Conservation (phyloP, 2,888 invertebrate species). For the Synanthedon vespiformis region DNA sequence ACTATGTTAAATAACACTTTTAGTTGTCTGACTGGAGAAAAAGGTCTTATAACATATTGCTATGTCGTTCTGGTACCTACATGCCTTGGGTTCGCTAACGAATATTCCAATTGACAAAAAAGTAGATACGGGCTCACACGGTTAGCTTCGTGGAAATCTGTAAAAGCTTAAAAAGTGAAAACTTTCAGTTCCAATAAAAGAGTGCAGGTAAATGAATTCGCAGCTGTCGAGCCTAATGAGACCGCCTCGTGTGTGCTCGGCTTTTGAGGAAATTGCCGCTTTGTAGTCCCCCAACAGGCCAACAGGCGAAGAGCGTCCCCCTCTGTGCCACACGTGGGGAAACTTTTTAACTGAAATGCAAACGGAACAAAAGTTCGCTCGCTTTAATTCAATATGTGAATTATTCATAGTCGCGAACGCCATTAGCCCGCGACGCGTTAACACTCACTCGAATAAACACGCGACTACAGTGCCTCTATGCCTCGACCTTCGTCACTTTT, state of each 20-base stretch:
- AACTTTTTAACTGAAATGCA: slow-evolving; percentile 34
- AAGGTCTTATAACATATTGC: too few species aligned
- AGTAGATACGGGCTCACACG: not conserved
- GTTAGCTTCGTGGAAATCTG: not conserved
- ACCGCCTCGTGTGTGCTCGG: not conserved
- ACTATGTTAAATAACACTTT: too few species aligned
- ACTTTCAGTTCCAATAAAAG: not conserved
- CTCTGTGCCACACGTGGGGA: slow-evolving; percentile 1
- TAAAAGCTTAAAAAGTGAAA: not conserved
- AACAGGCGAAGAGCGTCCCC: not conserved
- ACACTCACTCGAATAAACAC: slow-evolving; percentile 22
- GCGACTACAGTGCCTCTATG: too few species aligned
- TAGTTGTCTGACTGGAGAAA: too few species aligned
- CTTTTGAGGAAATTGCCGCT: slow-evolving; percentile 19
- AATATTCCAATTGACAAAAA: too few species aligned
- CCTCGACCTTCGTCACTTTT: too few species aligned
- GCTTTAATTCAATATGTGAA: slow-evolving; percentile 32
- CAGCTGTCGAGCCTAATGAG: not conserved
- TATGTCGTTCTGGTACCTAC: too few species aligned
- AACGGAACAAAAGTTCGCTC: slow-evolving; percentile 28
- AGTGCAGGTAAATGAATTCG: not conserved
- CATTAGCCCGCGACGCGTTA: slow-evolving; percentile 24
- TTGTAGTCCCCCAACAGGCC: slow-evolving; percentile 16
- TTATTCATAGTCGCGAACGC: slow-evolving; percentile 30
- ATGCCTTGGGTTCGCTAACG: too few species aligned